Percentiles rank a stretch among this genome's conserved stretches.
Evolutionary conservation across 2,113 vertebrate species (phyloP).

Genomic region (Saccopteryx leptura): DNA sequence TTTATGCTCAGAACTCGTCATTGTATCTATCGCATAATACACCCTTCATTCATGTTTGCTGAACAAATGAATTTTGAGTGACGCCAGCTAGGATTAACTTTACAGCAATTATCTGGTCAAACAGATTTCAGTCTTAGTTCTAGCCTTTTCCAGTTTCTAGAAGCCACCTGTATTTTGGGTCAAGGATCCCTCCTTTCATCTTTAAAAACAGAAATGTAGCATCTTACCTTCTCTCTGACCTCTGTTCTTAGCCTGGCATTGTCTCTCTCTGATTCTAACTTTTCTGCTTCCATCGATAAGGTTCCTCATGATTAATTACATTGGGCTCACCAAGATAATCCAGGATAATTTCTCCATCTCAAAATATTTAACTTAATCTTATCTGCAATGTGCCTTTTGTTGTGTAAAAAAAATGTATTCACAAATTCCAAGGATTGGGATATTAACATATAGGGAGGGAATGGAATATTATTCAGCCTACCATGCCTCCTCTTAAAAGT

Average conservation of each 20-base stretch:
- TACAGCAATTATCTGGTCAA: neutral
- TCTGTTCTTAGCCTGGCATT: neutral
- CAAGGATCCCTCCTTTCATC: neutral
- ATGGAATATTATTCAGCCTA: neutral
- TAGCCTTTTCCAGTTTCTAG: neutral
- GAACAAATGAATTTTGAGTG: constrained; percentile 11
- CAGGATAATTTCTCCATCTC: neutral
- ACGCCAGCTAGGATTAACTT: neutral
- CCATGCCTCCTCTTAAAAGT: neutral
- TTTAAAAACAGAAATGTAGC: neutral
- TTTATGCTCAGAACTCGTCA: neutral
- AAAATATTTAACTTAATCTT: neutral
- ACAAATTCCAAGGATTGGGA: neutral
- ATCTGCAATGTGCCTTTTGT: neutral
- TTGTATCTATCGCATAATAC: neutral
- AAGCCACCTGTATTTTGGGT: neutral
- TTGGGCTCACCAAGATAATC: neutral
- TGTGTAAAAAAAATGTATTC: neutral
- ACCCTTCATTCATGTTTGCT: neutral
- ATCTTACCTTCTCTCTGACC: neutral
- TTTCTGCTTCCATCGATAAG: neutral
- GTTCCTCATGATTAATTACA: neutral
- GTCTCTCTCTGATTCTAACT: neutral
- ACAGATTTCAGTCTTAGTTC: neutral
- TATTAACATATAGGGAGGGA: neutral